A percentile compares a stretch with the other conserved stretches of the same genome.
phyloP scores from a whole-genome alignment of 35 echinoderm and acorn worm species.

The Heliocidaris tuberculata region DNA sequence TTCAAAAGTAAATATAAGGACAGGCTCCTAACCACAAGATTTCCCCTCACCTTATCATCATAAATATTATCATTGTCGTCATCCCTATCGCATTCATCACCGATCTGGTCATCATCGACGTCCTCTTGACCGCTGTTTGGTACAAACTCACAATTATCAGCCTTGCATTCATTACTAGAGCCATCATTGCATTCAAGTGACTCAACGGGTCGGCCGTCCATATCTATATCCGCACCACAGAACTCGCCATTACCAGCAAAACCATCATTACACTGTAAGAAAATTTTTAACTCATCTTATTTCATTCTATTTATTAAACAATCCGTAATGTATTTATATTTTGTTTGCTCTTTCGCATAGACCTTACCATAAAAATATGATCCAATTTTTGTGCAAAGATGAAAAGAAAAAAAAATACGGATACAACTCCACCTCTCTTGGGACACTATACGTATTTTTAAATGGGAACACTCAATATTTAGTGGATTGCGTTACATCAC shows the following conservation, averaged over 20 bases:
- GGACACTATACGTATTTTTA: no score
- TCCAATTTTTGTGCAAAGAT: no score
- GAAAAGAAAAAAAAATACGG: no score
- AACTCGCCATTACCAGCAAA: slow-evolving; percentile 84
- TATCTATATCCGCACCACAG: slow-evolving; percentile 72
- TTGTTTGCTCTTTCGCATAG: no score
- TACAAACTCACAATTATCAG: slow-evolving; percentile 65
- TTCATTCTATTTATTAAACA: no score
- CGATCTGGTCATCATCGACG: slow-evolving; percentile 69
- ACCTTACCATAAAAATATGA: no score
- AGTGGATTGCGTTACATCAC: no score
- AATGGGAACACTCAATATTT: no score
- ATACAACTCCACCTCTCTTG: no score
- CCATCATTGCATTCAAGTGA: slow-evolving; percentile 55
- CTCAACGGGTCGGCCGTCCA: slow-evolving; percentile 66
- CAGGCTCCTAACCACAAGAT: no score
- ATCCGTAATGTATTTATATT: neutral
- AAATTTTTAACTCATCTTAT: neutral
- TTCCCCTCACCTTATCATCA: slow-evolving; percentile 65
- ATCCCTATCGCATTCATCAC: slow-evolving; percentile 78
- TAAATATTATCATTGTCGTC: slow-evolving; percentile 81
- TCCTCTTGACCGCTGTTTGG: slow-evolving; percentile 91
- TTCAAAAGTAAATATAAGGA: no score
- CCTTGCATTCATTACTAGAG: slow-evolving; percentile 30
- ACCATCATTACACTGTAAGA: slow-evolving; percentile 80